Evolutionary conservation across 2,113 vertebrate species (phyloP), one percentile per base, ranked within the genome.

Genomic region (Bufo bufo): DNA sequence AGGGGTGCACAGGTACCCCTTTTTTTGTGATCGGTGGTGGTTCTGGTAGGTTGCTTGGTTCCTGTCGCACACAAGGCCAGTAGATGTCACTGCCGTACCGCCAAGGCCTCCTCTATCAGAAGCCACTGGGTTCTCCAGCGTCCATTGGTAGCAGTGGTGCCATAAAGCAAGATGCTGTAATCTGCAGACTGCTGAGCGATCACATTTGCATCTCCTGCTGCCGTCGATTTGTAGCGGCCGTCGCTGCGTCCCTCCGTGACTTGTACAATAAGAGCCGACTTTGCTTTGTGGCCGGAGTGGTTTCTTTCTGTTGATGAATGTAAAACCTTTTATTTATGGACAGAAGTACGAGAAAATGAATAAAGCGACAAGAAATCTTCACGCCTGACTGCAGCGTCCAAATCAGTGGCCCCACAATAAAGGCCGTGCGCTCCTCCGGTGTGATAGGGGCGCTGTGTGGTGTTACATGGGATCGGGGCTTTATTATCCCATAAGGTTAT

Each of bases 301-400:
- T 58, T 75, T 84, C 49, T 72, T 43, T 58, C 12, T 75, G 47
- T 77, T 86, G 65, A 80, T 80, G 85, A 87, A 87, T 87, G 85
- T 87, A 87, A 80, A 66, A 56, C 49, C 45, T 74, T 61, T 61
- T 75, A 58, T 79, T 71, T 74, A 56, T 56, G 66, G 83, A 78
- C 85, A 52, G 17, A 86, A 65, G 14, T n/a, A 4, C 16, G 13
- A 52, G n/a, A 65, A 69, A 20, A 65, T 16, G 17, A 77, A 74
- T 16, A 71, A 43, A 66, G 19, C n/a, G 13, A 11, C 13, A 20
- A 47, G 2, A 10, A 54, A 66, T 19, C 33, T 10, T n/a, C 0
- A 45, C 6, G n/a, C 1, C 50, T 11, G 6, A 17, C 16, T 58
- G 11, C 19, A 17, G 75, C 17, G 47, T 78, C 9, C 56, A n/a